Evolutionary conservation across 2,888 invertebrate species (phyloP), one percentile per base, ranked within the genome.

Genomic region (Pterobdella sp.): DNA sequence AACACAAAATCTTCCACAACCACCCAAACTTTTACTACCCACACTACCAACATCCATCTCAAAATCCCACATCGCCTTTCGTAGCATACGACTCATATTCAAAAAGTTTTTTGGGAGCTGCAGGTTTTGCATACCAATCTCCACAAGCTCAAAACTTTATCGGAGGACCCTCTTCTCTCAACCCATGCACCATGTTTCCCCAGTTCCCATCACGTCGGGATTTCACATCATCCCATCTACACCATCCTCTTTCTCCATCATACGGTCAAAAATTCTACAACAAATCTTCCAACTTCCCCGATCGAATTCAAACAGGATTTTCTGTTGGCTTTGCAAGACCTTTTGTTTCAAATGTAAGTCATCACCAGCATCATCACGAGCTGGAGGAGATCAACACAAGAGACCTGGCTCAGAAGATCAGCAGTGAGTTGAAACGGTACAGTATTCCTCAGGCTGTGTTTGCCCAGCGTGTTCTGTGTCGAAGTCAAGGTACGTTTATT

Each of bases 401-500:
- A 86, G 97, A 98, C 83, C 86, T 98, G 82, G 97, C 98, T 72
- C 95, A 95, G 85, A 88, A 95, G 84, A 98, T 98, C 85, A 94
- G 95, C 84, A 94, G 96, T 75, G 98, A 98, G 85, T 86, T 98
- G 79, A 98, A 98, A 86, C 88, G 97, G 81, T 98, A 98, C 87
- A 95, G 95, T 86, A 98, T 98, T 84, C 98, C 98, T 68, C 96
- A 97, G 84, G 98, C 98, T 77, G 97, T 98, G 82, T 98, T 98
- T 86, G 98, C 98, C 76, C 97, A 98, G 86, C 88, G 97, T 80
- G 98, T 99, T 74, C 87, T 99, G 74, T 98, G 98, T 85, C 88
- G 98, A 77, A 95, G 94, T 76, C 98, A 98, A 85, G 49, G 49
- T 42, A n/a, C n/a, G n/a, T n/a, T n/a, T n/a, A n/a, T n/a, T n/a